Evolutionary conservation across 1,140 invertebrate genomes (phyloP).

Genomic region (Apis dorsata): DNA sequence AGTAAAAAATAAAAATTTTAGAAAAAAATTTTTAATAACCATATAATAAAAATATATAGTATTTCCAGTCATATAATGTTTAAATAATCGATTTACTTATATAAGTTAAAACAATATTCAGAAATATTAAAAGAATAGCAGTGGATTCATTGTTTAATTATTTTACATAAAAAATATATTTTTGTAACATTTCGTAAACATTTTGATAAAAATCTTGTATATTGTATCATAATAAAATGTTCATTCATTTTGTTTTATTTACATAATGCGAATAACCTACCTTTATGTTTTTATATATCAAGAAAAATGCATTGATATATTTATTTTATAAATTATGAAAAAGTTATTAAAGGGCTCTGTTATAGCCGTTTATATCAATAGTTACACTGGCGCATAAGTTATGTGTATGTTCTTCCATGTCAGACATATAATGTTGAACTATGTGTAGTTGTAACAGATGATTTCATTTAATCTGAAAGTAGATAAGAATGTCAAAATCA

Average conservation of each 20-base stretch:
- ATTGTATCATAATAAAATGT: neutral
- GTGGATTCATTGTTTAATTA: neutral
- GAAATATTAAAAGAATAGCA: neutral
- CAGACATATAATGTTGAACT: slow-evolving; percentile 4
- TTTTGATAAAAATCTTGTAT: slow-evolving; percentile 4
- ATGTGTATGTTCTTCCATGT: neutral
- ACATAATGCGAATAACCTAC: slow-evolving; percentile 27
- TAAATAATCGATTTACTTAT: neutral
- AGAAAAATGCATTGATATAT: slow-evolving; percentile 57
- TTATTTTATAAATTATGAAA: slow-evolving; percentile 30
- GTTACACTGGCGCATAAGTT: neutral
- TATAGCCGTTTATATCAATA: slow-evolving; percentile 11
- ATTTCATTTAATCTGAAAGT: slow-evolving; percentile 50
- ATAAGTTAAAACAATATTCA: neutral
- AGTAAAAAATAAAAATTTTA: neutral
- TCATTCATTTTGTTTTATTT: neutral
- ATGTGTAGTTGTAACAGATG: slow-evolving; percentile 46
- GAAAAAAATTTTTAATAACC: neutral
- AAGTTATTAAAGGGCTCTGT: slow-evolving; percentile 28
- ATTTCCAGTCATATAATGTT: neutral
- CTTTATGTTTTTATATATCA: slow-evolving; percentile 59
- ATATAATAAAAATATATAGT: neutral
- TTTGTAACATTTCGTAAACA: slow-evolving; percentile 47
- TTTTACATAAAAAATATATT: slow-evolving; percentile 6
- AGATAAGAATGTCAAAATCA: slow-evolving; percentile 62